These are phyloP conservation scores for Cyrtorhinus lividipennis DNA, from an alignment of 1,140 invertebrate species.

Conservation along the genomic window DNA sequence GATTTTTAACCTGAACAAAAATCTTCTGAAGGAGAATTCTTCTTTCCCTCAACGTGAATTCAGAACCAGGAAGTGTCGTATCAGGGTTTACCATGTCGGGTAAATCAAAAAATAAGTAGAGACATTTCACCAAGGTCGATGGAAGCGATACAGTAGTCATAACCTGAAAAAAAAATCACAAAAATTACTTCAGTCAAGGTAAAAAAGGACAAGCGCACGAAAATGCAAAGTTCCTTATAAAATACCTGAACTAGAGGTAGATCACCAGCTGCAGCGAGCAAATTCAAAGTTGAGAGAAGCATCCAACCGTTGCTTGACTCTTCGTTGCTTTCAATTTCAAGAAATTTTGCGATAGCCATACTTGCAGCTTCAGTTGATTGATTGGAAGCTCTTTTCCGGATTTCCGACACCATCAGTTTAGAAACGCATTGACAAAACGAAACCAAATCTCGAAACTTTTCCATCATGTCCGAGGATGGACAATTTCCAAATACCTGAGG, in stretches of 20 bases:
- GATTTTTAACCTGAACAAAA: conserved; percentile 67
- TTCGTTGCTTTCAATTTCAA: conserved; percentile 83
- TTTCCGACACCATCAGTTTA: conserved; percentile 87
- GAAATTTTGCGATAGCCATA: conserved; percentile 87
- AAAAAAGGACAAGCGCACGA: background rate
- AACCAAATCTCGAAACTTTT: conserved; percentile 86
- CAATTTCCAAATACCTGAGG: conserved; percentile 75
- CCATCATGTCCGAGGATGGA: conserved; percentile 81
- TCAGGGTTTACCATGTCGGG: conserved; percentile 68
- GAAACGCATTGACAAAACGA: conserved; percentile 90
- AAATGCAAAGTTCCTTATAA: background rate
- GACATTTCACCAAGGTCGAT: conserved; percentile 94
- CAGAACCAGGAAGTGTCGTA: conserved; percentile 44
- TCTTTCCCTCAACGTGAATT: conserved; percentile 81
- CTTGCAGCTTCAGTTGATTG: conserved; percentile 91
- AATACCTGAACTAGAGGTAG: conserved; percentile 50
- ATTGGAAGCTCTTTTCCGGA: conserved; percentile 81
- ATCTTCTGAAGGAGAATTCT: conserved; percentile 88
- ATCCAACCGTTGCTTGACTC: conserved; percentile 95
- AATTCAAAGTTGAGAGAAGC: conserved; percentile 77
- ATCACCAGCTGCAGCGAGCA: conserved; percentile 75
- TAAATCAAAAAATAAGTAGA: conserved; percentile 97
- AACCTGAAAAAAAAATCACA: conserved; percentile 42
- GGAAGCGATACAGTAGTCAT: conserved; percentile 92
- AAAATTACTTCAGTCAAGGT: background rate